These are phyloP conservation scores for Antheraea pernyi DNA, from an alignment of 1,140 invertebrate genomes.

Conservation along the genomic window DNA sequence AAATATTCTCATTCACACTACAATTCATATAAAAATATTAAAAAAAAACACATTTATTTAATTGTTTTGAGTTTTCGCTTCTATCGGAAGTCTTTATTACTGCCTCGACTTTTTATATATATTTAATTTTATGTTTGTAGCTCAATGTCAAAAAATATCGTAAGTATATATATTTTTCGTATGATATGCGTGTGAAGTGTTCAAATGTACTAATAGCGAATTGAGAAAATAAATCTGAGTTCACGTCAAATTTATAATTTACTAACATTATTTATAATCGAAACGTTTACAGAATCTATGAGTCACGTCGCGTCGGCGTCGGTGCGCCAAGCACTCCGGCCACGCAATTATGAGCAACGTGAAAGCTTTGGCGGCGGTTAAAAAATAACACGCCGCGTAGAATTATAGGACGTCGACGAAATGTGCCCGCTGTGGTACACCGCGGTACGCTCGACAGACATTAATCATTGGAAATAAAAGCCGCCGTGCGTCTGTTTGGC, in stretches of 20 bases:
- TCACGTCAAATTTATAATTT: neutral
- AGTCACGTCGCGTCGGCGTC: neutral
- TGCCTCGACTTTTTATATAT: no score
- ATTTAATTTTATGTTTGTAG: no score
- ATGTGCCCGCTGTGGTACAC: neutral
- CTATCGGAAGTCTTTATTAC: no score
- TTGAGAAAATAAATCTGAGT: neutral
- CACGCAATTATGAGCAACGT: neutral
- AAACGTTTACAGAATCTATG: neutral
- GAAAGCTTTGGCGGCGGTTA: neutral
- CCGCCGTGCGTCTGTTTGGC: neutral
- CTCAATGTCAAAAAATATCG: no score
- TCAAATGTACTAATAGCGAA: neutral
- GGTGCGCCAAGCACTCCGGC: neutral
- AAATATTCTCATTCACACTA: no score
- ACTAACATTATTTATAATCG: neutral
- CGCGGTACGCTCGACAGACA: neutral
- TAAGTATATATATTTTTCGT: no score
- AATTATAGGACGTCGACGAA: neutral
- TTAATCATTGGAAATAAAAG: slow-evolving; percentile 2
- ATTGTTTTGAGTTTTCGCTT: no score
- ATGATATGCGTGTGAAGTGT: no score
- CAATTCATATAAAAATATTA: no score
- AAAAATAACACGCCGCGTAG: slow-evolving; percentile 1
- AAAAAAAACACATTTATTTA: no score